Evolutionary conservation across 2,797 vertebrate species (phyloP).

Genomic region (Anisognathus igniventris): DNA sequence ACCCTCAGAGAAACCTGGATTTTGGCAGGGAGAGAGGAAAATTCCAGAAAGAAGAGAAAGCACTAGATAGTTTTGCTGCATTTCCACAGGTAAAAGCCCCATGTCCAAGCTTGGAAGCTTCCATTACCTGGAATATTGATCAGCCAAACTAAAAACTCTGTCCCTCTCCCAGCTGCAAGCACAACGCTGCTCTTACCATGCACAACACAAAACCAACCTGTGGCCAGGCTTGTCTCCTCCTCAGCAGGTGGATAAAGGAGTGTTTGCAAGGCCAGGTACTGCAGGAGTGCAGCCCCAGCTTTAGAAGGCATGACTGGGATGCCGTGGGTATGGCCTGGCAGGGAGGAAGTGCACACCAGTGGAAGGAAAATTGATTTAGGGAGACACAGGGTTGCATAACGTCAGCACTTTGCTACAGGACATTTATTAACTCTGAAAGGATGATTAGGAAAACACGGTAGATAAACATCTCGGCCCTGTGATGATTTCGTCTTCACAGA

Average conservation of each 20-base stretch:
- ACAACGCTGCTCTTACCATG: background rate
- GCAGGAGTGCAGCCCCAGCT: background rate
- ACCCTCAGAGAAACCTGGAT: background rate
- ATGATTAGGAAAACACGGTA: background rate
- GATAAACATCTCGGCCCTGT: background rate
- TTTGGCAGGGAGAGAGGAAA: background rate
- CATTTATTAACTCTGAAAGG: background rate
- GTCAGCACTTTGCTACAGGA: background rate
- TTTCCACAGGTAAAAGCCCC: background rate
- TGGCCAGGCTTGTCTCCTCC: background rate
- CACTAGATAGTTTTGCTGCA: background rate
- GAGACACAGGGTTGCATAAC: background rate
- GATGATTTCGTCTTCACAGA: background rate
- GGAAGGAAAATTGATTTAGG: slow-evolving; percentile 23
- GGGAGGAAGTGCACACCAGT: background rate
- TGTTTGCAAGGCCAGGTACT: background rate
- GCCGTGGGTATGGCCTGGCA: background rate
- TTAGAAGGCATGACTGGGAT: background rate
- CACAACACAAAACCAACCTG: fast-evolving
- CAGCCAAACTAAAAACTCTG: background rate
- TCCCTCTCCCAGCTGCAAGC: background rate
- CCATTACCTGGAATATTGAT: background rate
- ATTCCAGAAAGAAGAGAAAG: background rate
- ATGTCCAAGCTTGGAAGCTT: background rate
- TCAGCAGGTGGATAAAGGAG: background rate